Base-by-base conservation (phyloP, 1,140 invertebrate species). In the Chlorops oryzae region DNA sequence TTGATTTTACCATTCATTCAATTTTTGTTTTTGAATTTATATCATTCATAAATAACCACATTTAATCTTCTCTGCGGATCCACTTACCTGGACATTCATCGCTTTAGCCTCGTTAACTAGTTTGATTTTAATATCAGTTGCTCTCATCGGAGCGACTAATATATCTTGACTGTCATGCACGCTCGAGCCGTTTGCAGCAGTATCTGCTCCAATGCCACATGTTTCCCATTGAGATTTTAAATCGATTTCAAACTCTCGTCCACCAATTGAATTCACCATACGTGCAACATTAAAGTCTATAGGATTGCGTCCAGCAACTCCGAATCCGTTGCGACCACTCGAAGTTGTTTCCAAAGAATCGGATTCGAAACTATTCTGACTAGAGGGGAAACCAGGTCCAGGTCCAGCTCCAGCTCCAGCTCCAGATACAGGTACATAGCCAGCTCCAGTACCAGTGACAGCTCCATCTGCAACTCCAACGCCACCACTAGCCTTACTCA, bases 91-190 rank as follows among this genome's bases (percentile, higher is more conserved):
- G 2, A 70, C 66, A 55, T 69, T 70, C 66, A 70, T 70, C 3
- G 66, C 66, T 53, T 70, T 70, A 7, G 66, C 66, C 38, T 70
- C 66, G 45, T 70, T 70, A 23, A 70, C 55, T 3, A 70, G 59
- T 18, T 70, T 70, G 4, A 70, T 70, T 57, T 70, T 70, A 1
- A 70, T 70, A 15, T 70, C 66, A 2, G 43, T 52, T 2, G 66
- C 63, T 17, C 66, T 58, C n/a, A 61, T 59, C 12, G 66, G 66
- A 2, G 53, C 51, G 27, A 70, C 67, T 15, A 61, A 62, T 38
- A 70, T 70, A 46, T 70, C 66, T 18, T 60, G 63, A 24, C 50
- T 51, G 38, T 35, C 62, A 21, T 59, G 58, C 2, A 63, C 65
- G 45, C 46, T 44, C 10, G 22, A 21, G 22, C 44, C 44, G 5